Conservation (phyloP, 2,113 vertebrate genomes). For the Crotalus helleri region DNA sequence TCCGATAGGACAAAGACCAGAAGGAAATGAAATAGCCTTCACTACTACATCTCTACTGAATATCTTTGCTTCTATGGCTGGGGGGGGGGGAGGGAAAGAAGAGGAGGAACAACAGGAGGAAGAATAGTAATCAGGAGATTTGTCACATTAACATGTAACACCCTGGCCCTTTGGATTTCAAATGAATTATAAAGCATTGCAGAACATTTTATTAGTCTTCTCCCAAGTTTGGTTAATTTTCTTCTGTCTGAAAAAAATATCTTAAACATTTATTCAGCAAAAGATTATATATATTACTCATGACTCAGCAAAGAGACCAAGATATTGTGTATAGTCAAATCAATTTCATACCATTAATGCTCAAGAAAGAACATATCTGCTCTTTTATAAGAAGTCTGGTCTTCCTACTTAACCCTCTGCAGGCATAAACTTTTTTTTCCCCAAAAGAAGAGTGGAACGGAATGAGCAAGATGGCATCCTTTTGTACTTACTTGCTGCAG, state of each 20-base stretch:
- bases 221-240: background rate
- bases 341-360: background rate
- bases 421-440: slow-evolving; percentile 11
- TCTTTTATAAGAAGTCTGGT: background rate
- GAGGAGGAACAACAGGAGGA: background rate
- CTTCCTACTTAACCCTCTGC: background rate
- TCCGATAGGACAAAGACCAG: background rate
- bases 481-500: slow-evolving; percentile 58
- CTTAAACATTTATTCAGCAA: background rate
- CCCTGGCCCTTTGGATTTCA: background rate
- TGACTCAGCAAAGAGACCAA: background rate
- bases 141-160: background rate
- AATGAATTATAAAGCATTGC: background rate
- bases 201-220: background rate
- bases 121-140: background rate
- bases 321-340: background rate
- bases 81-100: background rate
- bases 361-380: background rate
- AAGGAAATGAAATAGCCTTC: background rate
- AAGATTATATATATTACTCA: background rate
- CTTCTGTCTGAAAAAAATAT: background rate
- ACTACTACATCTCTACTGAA: background rate
- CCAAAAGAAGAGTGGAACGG: slow-evolving; percentile 24
- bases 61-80: background rate
- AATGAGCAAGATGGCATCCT: slow-evolving; percentile 55